Conservation (phyloP, 2,888 invertebrate species). For the Crematogaster levior region DNA sequence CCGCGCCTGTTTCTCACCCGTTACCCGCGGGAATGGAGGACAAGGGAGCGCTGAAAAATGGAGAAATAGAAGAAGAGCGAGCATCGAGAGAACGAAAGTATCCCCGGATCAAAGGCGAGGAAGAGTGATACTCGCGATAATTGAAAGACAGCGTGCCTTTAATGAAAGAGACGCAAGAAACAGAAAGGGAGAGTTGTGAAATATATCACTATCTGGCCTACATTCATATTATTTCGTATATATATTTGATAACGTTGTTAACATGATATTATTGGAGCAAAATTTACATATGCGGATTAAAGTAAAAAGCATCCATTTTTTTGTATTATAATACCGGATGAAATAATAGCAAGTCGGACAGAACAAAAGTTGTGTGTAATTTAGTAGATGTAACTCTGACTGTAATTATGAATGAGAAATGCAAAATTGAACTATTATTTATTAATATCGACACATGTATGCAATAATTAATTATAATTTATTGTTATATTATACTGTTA, state of each 20-base stretch:
- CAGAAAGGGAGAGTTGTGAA: not conserved
- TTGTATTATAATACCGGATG: not conserved
- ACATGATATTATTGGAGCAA: not conserved
- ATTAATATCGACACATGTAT: not conserved
- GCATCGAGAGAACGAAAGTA: conserved; percentile 56
- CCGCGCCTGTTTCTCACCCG: conserved; percentile 36
- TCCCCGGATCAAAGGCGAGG: conserved; percentile 39
- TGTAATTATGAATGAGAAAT: not conserved
- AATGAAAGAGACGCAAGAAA: not conserved
- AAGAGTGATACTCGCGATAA: conserved; percentile 37
- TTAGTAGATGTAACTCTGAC: not conserved
- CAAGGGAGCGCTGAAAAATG: conserved; percentile 32
- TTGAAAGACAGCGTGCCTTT: conserved; percentile 33
- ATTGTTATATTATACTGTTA: not conserved
- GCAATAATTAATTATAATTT: conserved; percentile 8
- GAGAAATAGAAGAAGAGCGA: conserved; percentile 48
- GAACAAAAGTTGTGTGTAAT: not conserved
- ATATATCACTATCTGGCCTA: not conserved
- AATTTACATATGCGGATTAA: not conserved
- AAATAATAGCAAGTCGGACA: not conserved
- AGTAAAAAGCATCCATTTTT: not conserved
- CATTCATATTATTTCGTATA: not conserved
- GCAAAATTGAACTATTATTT: not conserved
- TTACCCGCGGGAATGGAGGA: conserved; percentile 44
- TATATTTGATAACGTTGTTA: not conserved